phyloP scores from a whole-genome alignment of 2,113 vertebrate genomes.

The Gymnocephalus cernua region DNA sequence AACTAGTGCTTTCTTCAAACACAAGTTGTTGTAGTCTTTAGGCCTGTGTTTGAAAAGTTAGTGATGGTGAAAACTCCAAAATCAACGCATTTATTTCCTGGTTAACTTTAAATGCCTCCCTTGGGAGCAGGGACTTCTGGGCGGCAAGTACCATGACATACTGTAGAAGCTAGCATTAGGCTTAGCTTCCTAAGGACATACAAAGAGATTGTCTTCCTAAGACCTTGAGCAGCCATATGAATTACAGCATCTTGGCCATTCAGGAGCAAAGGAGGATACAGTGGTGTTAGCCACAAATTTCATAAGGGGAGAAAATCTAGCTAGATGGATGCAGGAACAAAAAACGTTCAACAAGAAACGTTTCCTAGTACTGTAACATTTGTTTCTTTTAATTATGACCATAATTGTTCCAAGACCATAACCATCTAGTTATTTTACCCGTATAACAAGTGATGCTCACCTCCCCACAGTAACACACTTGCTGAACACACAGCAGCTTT shows the following conservation, averaged over 20 bases:
- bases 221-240: neutral
- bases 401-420: neutral
- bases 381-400: neutral
- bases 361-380: neutral
- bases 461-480: neutral
- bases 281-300: neutral
- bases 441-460: neutral
- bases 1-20: neutral
- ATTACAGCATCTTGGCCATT: neutral
- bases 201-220: neutral
- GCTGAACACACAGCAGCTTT: neutral
- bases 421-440: neutral
- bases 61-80: neutral
- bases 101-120: neutral
- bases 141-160: neutral
- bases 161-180: neutral
- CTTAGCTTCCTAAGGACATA: neutral
- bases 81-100: neutral
- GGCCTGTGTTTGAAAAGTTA: constrained; percentile 1
- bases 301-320: too few species aligned
- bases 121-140: neutral
- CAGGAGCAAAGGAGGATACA: neutral
- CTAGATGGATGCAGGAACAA: neutral
- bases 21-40: too few species aligned
- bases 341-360: too few species aligned